Percentiles rank a stretch among this genome's conserved stretches.
These are phyloP conservation scores for Aurelia sp. DNA, from an alignment of 30 jellyfish, hydroid and myxozoan species.

Conservation along the genomic window DNA sequence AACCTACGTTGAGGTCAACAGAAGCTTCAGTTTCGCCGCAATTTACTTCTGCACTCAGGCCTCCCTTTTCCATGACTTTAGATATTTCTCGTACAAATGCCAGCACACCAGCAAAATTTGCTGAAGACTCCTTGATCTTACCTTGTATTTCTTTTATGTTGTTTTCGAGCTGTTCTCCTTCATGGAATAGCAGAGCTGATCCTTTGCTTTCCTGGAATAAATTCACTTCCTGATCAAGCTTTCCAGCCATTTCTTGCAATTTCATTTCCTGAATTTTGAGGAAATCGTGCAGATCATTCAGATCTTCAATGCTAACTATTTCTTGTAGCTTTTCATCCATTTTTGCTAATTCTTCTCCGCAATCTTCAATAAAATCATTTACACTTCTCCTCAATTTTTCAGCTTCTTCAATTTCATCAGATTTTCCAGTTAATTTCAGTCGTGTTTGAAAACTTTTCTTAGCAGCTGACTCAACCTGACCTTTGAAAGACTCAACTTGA, in stretches of 20 bases:
- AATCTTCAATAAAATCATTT: neutral
- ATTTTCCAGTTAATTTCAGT: constrained; percentile 12
- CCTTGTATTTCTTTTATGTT: neutral
- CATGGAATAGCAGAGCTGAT: neutral
- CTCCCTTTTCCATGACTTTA: neutral
- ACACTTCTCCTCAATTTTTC: neutral
- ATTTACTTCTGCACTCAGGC: neutral
- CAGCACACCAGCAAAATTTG: neutral
- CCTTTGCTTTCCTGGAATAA: constrained; percentile 6
- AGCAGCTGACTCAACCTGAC: constrained; percentile 27
- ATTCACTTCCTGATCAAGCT: neutral
- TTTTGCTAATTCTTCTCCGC: neutral
- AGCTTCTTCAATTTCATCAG: constrained; percentile 31
- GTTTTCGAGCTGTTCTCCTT: neutral
- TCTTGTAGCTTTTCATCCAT: constrained; percentile 17
- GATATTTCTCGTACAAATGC: neutral
- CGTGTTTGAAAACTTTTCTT: constrained; percentile 22
- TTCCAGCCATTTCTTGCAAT: constrained; percentile 14
- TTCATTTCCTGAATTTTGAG: constrained; percentile 14
- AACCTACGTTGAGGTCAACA: too few relatives aligned
- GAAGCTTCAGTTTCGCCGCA: neutral
- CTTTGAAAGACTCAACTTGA: constrained; percentile 17
- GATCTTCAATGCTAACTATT: neutral
- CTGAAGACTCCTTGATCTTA: neutral
- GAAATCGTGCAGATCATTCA: constrained; percentile 34